Base-by-base conservation (phyloP, 1,140 invertebrate genomes). In the Glomeris maerens region DNA sequence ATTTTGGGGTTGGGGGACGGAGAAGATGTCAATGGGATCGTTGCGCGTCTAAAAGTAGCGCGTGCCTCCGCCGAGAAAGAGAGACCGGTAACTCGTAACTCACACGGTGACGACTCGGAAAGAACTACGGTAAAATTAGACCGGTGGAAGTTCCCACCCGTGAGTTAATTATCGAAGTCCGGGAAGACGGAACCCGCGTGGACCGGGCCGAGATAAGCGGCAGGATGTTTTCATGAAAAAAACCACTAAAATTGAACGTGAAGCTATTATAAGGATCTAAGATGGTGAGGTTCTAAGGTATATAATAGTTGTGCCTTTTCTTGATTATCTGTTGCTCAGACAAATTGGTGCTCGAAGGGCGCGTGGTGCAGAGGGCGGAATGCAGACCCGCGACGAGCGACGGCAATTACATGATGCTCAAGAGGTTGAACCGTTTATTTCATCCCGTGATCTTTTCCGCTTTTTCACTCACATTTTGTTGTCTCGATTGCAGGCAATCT, bases 321-420 rank as follows among this genome's bases (percentile, higher is more conserved):
- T 22, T 21, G 10, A 5, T 47, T 7, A 28, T 44, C 22, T 49
- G 40, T 3, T 49, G 26, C 4, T 72, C 74, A 57, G 88, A 91
- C 53, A 90, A 87, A 66, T 66, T 95, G 1, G 79, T 76, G 52
- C 79, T 95, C 72, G 88, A 93, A 72, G 92, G 92, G 1, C 81
- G 84, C 62, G 92, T 96, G 59, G 84, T 91, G 26, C 89, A 95
- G 65, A 88, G 90, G 66, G 71, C 93, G 28, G 92, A 97, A 68
- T 95, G 91, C 66, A 74, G 84, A 29, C 91, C 92, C 26, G 4
- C 17, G 5, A 80, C 85, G 66, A 83, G 74, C 70, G 85, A 93
- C 64, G 79, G 72, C 48, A 81, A 77, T 59, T 97, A 97, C 60
- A 87, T 91, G 76, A 80, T 82, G 63, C 64, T 92, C 1, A 97